Percentiles rank a stretch among this genome's conserved stretches.
phyloP scores from a whole-genome alignment of 2,888 invertebrate genomes.

The Carcina quercana region DNA sequence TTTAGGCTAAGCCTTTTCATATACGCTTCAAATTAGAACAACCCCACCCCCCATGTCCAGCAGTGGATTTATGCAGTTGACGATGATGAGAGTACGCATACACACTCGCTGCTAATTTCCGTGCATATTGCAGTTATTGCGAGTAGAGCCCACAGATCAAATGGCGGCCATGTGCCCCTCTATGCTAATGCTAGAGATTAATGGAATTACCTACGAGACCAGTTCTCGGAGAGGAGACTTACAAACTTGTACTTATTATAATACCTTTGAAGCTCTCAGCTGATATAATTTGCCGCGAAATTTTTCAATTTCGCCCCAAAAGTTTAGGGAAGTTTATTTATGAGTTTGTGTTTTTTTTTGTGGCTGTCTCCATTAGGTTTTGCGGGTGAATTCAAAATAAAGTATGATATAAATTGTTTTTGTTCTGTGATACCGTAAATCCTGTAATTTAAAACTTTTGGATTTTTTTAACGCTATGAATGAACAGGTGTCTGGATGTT shows the following conservation, averaged over 20 bases:
- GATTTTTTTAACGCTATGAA: too few species aligned
- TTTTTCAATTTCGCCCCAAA: conserved; percentile 17
- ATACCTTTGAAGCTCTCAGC: conserved; percentile 32
- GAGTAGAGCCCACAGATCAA: conserved; percentile 46
- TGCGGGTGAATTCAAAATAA: too few species aligned
- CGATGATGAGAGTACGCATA: too few species aligned
- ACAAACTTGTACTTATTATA: conserved; percentile 38
- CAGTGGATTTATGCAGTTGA: too few species aligned
- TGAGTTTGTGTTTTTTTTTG: conserved; percentile 3
- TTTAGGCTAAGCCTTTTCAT: too few species aligned
- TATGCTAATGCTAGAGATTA: conserved; percentile 58
- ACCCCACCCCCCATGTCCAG: too few species aligned
- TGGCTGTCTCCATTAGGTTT: conserved; percentile 8
- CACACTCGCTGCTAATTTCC: too few species aligned
- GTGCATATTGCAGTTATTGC: conserved; percentile 39
- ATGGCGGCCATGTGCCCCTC: conserved; percentile 47
- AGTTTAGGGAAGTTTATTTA: conserved; percentile 9
- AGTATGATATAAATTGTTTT: conserved; percentile 8
- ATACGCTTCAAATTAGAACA: too few species aligned
- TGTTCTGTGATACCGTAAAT: too few species aligned
- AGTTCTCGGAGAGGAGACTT: conserved; percentile 29
- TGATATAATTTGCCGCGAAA: conserved; percentile 18
- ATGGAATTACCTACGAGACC: conserved; percentile 49
- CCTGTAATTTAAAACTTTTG: too few species aligned
- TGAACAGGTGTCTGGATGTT: too few species aligned